phyloP scores from a whole-genome alignment of 2,797 vertebrate genomes.

The Leptodactylus fallax region DNA sequence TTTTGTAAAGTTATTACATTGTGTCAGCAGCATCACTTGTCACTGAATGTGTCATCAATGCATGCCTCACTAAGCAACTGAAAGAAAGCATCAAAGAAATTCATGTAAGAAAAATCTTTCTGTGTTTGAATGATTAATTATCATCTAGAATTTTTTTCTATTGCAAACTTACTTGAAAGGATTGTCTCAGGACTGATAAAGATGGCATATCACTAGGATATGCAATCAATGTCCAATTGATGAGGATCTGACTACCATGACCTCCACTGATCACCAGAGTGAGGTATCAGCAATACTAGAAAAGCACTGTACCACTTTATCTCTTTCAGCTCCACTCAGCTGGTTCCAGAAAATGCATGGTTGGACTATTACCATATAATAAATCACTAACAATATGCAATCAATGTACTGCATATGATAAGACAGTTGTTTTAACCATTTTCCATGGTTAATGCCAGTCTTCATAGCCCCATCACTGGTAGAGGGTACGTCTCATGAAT shows the following conservation, averaged over 20 bases:
- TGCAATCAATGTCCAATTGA: background rate
- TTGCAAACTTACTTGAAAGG: background rate
- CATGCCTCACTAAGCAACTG: constrained; percentile 1
- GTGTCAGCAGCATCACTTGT: constrained; percentile 30
- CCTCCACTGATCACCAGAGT: background rate
- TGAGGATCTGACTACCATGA: background rate
- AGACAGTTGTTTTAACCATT: no score
- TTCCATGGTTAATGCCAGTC: no score
- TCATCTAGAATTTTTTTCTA: background rate
- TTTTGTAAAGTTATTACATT: constrained; percentile 22
- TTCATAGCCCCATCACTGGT: no score
- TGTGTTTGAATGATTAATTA: constrained; percentile 2
- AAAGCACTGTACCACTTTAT: background rate
- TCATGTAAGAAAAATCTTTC: constrained; percentile 6
- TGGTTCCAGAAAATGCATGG: background rate
- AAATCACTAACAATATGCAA: background rate
- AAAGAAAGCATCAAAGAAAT: background rate
- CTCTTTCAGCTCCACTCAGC: background rate
- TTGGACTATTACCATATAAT: background rate
- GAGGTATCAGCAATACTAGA: background rate
- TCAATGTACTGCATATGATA: no score
- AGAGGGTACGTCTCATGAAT: no score
- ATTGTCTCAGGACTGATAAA: background rate
- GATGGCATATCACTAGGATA: background rate
- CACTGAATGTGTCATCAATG: constrained; percentile 7